Evolutionary conservation across 2,113 vertebrate genomes (phyloP).

Genomic region (Rhabdomys dilectus): DNA sequence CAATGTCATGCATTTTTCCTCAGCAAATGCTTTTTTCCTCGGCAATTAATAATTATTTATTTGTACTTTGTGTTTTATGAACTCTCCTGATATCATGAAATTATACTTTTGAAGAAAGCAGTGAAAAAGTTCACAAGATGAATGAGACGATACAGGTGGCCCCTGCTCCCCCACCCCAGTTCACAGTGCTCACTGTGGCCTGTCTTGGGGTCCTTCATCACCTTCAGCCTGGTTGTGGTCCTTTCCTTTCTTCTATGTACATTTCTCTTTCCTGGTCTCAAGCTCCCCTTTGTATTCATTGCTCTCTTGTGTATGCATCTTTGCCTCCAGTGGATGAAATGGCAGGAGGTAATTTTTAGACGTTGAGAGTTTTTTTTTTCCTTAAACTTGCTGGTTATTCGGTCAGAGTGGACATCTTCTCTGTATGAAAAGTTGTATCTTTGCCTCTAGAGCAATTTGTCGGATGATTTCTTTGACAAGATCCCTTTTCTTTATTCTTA

Average conservation of each 20-base stretch:
- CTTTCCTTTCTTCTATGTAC: background rate
- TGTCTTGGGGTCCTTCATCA: background rate
- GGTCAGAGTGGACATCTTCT: background rate
- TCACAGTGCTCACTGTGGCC: background rate
- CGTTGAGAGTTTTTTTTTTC: background rate
- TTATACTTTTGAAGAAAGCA: background rate
- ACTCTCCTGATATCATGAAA: background rate
- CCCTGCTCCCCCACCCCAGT: background rate
- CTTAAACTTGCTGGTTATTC: background rate
- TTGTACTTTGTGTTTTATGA: conserved; percentile 10
- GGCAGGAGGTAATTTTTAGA: background rate
- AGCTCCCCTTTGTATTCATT: background rate
- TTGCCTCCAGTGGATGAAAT: background rate
- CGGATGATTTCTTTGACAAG: background rate
- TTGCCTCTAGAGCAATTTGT: background rate
- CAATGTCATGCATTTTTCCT: background rate
- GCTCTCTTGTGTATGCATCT: background rate
- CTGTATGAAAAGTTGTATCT: background rate
- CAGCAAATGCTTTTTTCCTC: background rate
- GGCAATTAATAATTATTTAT: background rate
- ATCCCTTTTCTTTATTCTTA: background rate
- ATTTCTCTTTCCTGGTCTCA: background rate
- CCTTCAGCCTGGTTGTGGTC: background rate
- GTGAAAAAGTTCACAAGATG: conserved; percentile 17
- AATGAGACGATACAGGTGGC: background rate